Base-by-base conservation (phyloP, 2,888 invertebrate species). In the Exocentrus adspersus region DNA sequence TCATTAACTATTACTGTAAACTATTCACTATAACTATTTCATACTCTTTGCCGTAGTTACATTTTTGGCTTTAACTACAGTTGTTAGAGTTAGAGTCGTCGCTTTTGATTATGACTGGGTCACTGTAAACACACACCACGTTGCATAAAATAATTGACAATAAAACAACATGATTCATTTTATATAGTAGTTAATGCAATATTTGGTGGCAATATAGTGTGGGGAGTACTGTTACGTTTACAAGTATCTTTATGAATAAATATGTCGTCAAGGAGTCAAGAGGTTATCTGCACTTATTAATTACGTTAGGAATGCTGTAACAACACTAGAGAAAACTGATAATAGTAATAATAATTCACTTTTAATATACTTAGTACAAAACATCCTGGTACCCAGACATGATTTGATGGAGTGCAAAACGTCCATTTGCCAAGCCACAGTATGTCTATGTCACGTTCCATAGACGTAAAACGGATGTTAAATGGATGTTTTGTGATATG, bases 51-150 rank as follows among this genome's bases (percentile, higher is more conserved):
- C 62, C 20, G 10, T 1, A 0, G 68, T 60, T 1, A 66, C 59
- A 68, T 72, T 71, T 64, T 57, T 60, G 6, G 69, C 68, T 9
- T 63, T 64, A 56, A 72, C 60, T 10, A 56, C 46, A 1, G 69
- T 69, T 1, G n/a, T 48, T 43, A 1, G 68, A 60, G 16, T 48
- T 48, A 1, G 64, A 60, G 51, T 65, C 60, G 12, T 68, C 65
- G 12, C 59, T 65, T 30, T 42, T 50, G 7, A 68, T 58, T n/a
- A 57, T 30, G 14, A 68, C 12, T 2, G 68, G 62, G 12, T 12
- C 37, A 7, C 14, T 7, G 9, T 1, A 28, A 57, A 30, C 5
- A n/a, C 10, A 46, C 19, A 16, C 5, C 19, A 28, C 20, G 21
- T n/a, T n/a, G 24, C 12, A 17, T 14, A 57, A 30, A 19, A 57